These are phyloP conservation scores for Pao palembangensis DNA, from an alignment of 2,113 vertebrate genomes.

Conservation along the genomic window DNA sequence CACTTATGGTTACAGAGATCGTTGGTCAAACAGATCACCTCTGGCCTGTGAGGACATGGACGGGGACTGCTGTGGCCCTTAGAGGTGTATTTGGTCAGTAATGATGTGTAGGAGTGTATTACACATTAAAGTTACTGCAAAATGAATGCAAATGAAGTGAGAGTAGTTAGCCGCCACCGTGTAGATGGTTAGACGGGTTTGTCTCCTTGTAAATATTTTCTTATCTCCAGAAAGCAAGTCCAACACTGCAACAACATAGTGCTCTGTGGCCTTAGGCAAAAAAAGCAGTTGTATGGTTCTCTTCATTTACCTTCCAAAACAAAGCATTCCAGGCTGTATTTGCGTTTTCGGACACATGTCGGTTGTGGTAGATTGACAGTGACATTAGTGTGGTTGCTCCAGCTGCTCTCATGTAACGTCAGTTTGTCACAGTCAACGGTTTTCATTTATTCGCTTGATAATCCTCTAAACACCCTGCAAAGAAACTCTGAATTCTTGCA, in stretches of 20 bases:
- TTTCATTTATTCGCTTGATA: constrained; percentile 43
- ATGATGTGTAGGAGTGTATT: background rate
- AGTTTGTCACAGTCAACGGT: constrained; percentile 34
- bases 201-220: background rate
- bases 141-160: too few relatives aligned
- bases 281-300: too few relatives aligned
- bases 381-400: constrained; percentile 22
- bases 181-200: background rate
- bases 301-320: background rate
- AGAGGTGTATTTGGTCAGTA: background rate
- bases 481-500: constrained; percentile 51
- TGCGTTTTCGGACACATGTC: too few relatives aligned
- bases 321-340: background rate
- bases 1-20: background rate
- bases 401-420: too few relatives aligned
- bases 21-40: background rate
- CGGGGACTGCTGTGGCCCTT: background rate
- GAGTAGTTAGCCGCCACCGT: too few relatives aligned
- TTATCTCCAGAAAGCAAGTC: background rate
- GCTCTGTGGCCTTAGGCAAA: background rate
- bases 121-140: background rate
- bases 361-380: background rate
- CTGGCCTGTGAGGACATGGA: background rate
- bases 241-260: background rate
- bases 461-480: constrained; percentile 33